A percentile compares a stretch with the other conserved stretches of the same genome.
Evolutionary conservation across 92 coral and sea anemone species (phyloP).

Genomic region (Siderastrea radians): DNA sequence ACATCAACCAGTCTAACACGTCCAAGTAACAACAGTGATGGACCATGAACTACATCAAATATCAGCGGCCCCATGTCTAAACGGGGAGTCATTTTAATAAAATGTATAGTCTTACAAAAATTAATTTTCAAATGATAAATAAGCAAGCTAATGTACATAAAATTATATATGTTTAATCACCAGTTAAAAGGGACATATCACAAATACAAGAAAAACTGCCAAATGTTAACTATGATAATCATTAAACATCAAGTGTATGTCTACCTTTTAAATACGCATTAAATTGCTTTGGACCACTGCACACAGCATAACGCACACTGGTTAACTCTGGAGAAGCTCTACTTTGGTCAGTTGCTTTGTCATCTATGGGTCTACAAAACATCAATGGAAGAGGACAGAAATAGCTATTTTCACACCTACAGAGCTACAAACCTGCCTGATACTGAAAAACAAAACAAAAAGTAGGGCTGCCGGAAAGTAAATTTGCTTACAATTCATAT

Average conservation of each 20-base stretch:
- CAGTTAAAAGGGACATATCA: no score
- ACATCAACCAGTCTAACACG: slow-evolving; percentile 79
- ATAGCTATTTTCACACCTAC: neutral
- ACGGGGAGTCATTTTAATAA: neutral
- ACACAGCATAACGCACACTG: slow-evolving; percentile 87
- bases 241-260: neutral
- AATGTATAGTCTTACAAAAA: no score
- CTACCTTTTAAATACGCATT: slow-evolving; percentile 91
- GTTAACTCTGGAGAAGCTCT: slow-evolving; percentile 26
- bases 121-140: no score
- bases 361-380: slow-evolving; percentile 57
- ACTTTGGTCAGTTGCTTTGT: slow-evolving; percentile 25
- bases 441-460: no score
- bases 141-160: no score
- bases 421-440: no score
- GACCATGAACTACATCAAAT: slow-evolving; percentile 86
- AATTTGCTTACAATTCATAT: no score
- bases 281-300: slow-evolving; percentile 99
- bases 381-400: neutral
- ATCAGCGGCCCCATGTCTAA: slow-evolving; percentile 95
- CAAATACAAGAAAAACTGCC: no score
- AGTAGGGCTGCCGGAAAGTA: no score
- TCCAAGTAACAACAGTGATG: slow-evolving; percentile 78
- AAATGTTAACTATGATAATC: no score
- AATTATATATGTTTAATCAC: no score